Evolutionary conservation across 1,140 invertebrate species (phyloP).

Genomic region (Euwallacea similis): DNA sequence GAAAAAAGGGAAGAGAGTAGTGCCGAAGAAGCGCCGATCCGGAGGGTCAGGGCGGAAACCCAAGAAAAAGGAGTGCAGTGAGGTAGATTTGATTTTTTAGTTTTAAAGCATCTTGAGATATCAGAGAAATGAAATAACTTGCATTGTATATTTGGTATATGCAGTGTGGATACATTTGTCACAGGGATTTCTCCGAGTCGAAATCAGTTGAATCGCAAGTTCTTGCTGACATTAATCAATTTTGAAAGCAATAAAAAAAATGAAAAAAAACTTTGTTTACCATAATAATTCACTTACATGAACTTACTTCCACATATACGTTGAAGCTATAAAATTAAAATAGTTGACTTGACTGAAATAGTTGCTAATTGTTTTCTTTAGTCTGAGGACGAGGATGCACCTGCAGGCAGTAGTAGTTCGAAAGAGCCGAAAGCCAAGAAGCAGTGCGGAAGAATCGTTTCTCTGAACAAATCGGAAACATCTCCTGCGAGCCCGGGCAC

Average conservation of each 20-base stretch:
- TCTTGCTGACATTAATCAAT: no score
- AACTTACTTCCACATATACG: no score
- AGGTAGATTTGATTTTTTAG: constrained; percentile 13
- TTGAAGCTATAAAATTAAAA: no score
- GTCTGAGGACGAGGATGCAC: constrained; percentile 9
- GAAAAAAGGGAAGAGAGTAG: constrained; percentile 45
- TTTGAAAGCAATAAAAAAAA: no score
- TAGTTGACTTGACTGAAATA: no score
- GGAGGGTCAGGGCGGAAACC: constrained; percentile 21
- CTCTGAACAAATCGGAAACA: constrained; percentile 34
- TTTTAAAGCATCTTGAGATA: neutral
- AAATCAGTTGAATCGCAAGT: no score
- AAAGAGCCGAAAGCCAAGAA: constrained; percentile 46
- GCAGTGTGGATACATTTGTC: no score
- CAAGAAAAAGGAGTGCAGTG: constrained; percentile 26
- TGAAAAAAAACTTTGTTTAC: no score
- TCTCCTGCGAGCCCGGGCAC: constrained; percentile 27
- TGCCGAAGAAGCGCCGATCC: constrained; percentile 34
- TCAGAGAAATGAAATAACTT: neutral
- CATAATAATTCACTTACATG: no score
- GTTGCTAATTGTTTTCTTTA: no score
- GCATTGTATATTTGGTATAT: constrained; percentile 12
- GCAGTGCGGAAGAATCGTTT: constrained; percentile 48
- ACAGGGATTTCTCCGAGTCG: no score
- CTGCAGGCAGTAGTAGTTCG: neutral